Conservation (phyloP, 2,797 vertebrate genomes). For the Anableps anableps region DNA sequence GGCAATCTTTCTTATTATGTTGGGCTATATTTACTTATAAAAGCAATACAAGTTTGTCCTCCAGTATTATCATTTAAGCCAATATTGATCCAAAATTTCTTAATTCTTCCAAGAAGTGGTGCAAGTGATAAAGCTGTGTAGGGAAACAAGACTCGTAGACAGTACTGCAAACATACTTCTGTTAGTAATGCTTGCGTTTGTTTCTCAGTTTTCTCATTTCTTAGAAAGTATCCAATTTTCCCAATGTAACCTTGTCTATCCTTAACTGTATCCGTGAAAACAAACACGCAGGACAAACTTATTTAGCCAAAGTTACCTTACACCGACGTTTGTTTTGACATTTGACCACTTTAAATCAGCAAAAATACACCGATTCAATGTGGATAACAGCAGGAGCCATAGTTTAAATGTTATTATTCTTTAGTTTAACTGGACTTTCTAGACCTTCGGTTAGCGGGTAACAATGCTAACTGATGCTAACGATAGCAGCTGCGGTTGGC, state of each 20-base stretch:
- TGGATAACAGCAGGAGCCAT: neutral
- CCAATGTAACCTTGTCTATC: neutral
- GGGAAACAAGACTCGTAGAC: neutral
- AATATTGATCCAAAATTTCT: neutral
- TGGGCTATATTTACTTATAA: neutral
- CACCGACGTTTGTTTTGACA: neutral
- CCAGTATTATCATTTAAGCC: neutral
- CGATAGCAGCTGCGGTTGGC: constrained; percentile 6
- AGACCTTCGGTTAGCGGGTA: constrained; percentile 21
- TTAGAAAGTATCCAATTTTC: neutral
- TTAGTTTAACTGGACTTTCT: neutral
- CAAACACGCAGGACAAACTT: neutral
- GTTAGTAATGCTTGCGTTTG: neutral
- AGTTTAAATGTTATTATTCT: neutral
- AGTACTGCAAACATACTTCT: neutral
- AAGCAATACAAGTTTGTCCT: neutral
- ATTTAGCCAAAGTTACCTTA: neutral
- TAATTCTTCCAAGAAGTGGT: neutral
- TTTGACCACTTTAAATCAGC: neutral
- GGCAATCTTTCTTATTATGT: neutral
- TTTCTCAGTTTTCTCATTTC: neutral
- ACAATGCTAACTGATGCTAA: constrained; percentile 56
- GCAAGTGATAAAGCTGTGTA: neutral
- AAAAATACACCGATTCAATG: neutral
- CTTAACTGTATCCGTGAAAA: neutral